Percentiles rank a stretch among this genome's conserved stretches.
Conservation (phyloP, 2,888 invertebrate species). For the Nomada fucata region DNA sequence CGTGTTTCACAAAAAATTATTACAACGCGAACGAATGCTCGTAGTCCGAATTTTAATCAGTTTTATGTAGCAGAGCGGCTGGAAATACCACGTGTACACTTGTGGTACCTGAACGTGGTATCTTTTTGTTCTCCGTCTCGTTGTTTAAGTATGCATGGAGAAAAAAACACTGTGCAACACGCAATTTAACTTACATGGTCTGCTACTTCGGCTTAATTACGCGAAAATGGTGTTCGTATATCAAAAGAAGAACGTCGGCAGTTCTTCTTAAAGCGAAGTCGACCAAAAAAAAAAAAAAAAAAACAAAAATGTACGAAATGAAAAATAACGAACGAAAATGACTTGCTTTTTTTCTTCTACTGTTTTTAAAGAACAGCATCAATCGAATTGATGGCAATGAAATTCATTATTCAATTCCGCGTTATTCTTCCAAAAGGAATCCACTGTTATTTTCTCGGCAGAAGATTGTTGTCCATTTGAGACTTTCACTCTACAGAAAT, state of each 20-base stretch:
- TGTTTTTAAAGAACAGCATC: too few relatives aligned
- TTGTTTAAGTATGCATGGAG: background rate
- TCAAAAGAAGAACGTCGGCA: background rate
- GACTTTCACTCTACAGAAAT: too few relatives aligned
- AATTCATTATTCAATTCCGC: too few relatives aligned
- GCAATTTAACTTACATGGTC: background rate
- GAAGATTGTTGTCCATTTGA: too few relatives aligned
- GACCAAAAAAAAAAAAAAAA: background rate
- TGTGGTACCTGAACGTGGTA: background rate
- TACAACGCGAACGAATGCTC: background rate
- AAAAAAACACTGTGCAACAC: background rate
- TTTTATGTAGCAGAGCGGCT: background rate
- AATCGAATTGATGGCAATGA: too few relatives aligned
- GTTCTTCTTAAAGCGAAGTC: background rate
- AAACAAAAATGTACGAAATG: background rate
- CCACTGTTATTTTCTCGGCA: too few relatives aligned
- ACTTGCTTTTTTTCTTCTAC: too few relatives aligned
- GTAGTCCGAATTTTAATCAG: background rate
- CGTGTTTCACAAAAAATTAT: too few relatives aligned
- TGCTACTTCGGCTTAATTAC: background rate
- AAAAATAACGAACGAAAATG: background rate
- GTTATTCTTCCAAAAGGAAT: too few relatives aligned
- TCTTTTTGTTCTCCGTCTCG: background rate
- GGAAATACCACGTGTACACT: background rate
- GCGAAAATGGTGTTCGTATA: slow-evolving; percentile 1